phyloP scores from a whole-genome alignment of 2,113 vertebrate genomes.

The Charadrius vociferus region DNA sequence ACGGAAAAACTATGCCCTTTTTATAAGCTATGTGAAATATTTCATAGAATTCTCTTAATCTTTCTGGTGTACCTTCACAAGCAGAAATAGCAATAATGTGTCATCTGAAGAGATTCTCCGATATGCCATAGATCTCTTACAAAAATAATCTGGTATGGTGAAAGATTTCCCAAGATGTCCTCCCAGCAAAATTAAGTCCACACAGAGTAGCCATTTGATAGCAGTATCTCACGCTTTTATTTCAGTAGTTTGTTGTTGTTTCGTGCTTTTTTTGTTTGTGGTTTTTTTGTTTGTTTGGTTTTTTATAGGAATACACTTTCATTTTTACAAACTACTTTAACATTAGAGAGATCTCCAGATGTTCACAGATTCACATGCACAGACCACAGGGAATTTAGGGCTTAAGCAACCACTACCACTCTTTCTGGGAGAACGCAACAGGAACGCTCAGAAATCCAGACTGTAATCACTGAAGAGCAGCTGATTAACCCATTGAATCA shows the following conservation, averaged over 20 bases:
- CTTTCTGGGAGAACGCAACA: neutral
- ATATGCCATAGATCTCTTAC: neutral
- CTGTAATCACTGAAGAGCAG: neutral
- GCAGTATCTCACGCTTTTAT: neutral
- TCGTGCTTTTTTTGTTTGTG: neutral
- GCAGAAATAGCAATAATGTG: neutral
- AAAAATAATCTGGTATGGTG: neutral
- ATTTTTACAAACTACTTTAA: neutral
- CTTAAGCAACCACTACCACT: neutral
- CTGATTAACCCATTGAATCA: neutral
- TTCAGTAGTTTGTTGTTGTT: neutral
- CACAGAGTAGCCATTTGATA: neutral
- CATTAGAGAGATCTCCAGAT: neutral
- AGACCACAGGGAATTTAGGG: neutral
- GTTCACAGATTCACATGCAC: neutral
- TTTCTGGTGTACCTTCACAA: neutral
- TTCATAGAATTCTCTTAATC: neutral
- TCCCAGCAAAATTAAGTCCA: neutral
- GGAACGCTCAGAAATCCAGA: neutral
- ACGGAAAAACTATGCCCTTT: neutral
- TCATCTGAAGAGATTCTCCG: neutral
- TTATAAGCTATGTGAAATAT: neutral
- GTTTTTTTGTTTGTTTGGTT: neutral
- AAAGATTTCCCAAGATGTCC: neutral
- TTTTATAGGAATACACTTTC: neutral